Conservation (phyloP, 1,140 invertebrate genomes). For the Oreohelix idahoensis region DNA sequence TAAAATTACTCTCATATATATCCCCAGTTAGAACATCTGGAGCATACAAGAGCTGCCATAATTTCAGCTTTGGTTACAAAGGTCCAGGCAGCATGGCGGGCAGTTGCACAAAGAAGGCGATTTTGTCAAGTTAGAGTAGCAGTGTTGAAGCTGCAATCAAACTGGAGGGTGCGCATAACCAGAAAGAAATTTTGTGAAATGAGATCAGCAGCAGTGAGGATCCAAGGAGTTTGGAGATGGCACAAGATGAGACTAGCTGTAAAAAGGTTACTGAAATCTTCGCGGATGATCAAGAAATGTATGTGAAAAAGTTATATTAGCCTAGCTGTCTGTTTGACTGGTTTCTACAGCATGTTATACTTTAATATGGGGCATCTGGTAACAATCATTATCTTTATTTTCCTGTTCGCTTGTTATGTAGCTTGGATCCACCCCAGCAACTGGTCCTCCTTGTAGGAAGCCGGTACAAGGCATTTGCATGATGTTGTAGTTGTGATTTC, state of each 20-base stretch:
- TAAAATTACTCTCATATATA: too few relatives aligned
- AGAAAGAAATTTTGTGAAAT: background rate
- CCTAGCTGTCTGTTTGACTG: too few relatives aligned
- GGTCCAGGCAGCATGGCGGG: conserved; percentile 40
- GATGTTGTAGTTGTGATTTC: too few relatives aligned
- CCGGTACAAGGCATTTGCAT: too few relatives aligned
- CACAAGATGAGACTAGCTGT: background rate
- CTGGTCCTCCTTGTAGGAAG: too few relatives aligned
- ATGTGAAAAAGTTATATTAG: background rate
- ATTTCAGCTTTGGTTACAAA: background rate
- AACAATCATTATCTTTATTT: background rate
- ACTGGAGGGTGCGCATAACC: background rate
- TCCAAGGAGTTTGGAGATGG: conserved; percentile 17
- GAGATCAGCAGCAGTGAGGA: background rate
- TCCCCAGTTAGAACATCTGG: background rate
- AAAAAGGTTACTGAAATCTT: background rate
- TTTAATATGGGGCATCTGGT: too few relatives aligned
- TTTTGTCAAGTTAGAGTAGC: conserved; percentile 3
- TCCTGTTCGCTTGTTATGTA: too few relatives aligned
- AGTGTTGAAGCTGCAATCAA: conserved; percentile 37
- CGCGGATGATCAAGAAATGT: background rate
- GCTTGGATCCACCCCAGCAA: too few relatives aligned
- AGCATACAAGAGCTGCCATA: background rate
- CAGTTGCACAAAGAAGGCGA: background rate
- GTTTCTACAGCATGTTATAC: too few relatives aligned